phyloP scores from a whole-genome alignment of 2,797 vertebrate species.

The Acanthis flammea region DNA sequence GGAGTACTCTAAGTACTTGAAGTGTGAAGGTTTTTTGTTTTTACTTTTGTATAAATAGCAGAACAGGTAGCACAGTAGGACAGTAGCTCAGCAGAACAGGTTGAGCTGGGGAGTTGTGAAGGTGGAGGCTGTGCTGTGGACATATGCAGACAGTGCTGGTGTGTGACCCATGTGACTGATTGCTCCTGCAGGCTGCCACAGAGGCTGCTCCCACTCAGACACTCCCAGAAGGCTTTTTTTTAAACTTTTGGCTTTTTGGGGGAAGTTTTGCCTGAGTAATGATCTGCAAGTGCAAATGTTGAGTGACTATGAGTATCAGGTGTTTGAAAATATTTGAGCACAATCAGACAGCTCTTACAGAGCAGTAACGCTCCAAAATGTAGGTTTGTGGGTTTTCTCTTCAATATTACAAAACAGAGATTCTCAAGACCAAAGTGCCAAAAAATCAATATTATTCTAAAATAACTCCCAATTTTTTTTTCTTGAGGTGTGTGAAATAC shows the following conservation, averaged over 20 bases:
- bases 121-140: background rate
- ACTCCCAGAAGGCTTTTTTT: background rate
- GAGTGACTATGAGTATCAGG: background rate
- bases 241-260: background rate
- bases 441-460: slow-evolving; percentile 37
- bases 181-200: background rate
- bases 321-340: background rate
- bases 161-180: background rate
- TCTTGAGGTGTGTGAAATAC: background rate
- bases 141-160: background rate
- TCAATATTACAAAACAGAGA: background rate
- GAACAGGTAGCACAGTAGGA: too few relatives aligned
- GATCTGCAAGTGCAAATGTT: background rate
- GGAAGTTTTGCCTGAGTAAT: background rate
- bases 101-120: background rate
- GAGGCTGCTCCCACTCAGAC: background rate
- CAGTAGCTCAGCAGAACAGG: background rate
- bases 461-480: background rate
- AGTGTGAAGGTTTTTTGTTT: background rate
- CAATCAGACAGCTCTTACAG: background rate
- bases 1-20: background rate
- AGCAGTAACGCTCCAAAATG: background rate
- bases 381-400: slow-evolving; percentile 13
- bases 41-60: background rate
- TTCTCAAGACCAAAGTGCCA: background rate